Percentiles rank a stretch among this genome's conserved stretches.
These are phyloP conservation scores for Girardia tigrina DNA, from an alignment of 2,888 invertebrate species.

Conservation along the genomic window DNA sequence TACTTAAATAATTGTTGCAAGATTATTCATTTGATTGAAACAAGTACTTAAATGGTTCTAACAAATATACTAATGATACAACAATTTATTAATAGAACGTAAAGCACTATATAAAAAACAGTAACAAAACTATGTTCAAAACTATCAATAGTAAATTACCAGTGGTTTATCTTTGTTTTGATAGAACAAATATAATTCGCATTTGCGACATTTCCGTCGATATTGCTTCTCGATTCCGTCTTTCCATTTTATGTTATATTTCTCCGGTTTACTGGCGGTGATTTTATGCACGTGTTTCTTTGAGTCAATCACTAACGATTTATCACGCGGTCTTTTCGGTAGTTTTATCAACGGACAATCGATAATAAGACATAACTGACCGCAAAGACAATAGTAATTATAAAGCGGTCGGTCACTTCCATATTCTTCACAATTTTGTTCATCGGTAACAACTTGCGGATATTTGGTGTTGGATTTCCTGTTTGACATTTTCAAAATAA, in stretches of 20 bases:
- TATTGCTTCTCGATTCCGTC: slow-evolving; percentile 73
- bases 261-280: slow-evolving; percentile 75
- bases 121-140: too few species aligned
- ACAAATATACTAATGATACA: too few species aligned
- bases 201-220: slow-evolving; percentile 73
- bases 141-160: slow-evolving; percentile 1
- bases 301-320: slow-evolving; percentile 82
- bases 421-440: slow-evolving; percentile 90
- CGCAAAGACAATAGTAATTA: slow-evolving; percentile 92
- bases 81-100: too few species aligned
- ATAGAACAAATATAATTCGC: slow-evolving; percentile 76
- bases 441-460: slow-evolving; percentile 58
- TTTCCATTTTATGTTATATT: slow-evolving; percentile 62
- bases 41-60: too few species aligned
- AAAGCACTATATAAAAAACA: too few species aligned
- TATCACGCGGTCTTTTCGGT: slow-evolving; percentile 73
- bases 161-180: slow-evolving; percentile 56
- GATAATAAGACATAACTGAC: slow-evolving; percentile 85
- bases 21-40: too few species aligned
- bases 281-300: slow-evolving; percentile 85
- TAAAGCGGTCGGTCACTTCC: slow-evolving; percentile 86
- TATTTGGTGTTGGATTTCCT: slow-evolving; percentile 20
- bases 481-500: slow-evolving; percentile 16
- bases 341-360: slow-evolving; percentile 57
- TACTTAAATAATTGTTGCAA: too few species aligned